Evolutionary conservation across 2,797 vertebrate genomes (phyloP).

Genomic region (Hoplostethus mediterraneus): DNA sequence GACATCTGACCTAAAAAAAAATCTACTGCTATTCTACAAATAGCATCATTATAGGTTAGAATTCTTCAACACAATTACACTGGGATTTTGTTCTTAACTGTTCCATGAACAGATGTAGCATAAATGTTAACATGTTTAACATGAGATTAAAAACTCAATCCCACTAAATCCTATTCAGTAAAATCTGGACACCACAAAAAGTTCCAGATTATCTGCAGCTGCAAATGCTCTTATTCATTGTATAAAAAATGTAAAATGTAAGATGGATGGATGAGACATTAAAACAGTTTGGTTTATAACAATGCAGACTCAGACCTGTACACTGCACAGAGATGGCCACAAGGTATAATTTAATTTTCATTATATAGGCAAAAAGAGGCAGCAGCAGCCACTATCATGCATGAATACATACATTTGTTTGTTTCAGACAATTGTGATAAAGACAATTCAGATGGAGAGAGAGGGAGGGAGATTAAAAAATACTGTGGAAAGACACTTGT

Average conservation of each 20-base stretch:
- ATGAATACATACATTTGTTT: not conserved
- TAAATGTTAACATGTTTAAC: slow-evolving; percentile 27
- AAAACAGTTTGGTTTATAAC: not conserved
- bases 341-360: not conserved
- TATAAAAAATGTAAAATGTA: slow-evolving; percentile 1
- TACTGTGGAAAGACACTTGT: not conserved
- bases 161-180: slow-evolving; percentile 13
- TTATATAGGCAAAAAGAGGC: not conserved
- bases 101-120: slow-evolving; percentile 22
- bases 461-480: not conserved
- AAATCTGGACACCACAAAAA: slow-evolving; percentile 12
- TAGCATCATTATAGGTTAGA: slow-evolving; percentile 16
- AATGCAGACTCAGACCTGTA: not conserved
- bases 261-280: not conserved
- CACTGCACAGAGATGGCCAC: not conserved
- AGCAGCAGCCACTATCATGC: not conserved
- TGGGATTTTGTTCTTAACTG: slow-evolving; percentile 42
- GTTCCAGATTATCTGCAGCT: slow-evolving; percentile 23
- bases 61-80: slow-evolving; percentile 3
- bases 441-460: not conserved
- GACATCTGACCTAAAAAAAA: slow-evolving; percentile 20
- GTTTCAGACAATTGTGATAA: not conserved
- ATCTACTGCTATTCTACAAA: slow-evolving; percentile 24
- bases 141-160: slow-evolving; percentile 5
- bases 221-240: slow-evolving; percentile 11